These are phyloP conservation scores for Drosophila formosana DNA, from an alignment of 2,888 invertebrate species.

Conservation along the genomic window DNA sequence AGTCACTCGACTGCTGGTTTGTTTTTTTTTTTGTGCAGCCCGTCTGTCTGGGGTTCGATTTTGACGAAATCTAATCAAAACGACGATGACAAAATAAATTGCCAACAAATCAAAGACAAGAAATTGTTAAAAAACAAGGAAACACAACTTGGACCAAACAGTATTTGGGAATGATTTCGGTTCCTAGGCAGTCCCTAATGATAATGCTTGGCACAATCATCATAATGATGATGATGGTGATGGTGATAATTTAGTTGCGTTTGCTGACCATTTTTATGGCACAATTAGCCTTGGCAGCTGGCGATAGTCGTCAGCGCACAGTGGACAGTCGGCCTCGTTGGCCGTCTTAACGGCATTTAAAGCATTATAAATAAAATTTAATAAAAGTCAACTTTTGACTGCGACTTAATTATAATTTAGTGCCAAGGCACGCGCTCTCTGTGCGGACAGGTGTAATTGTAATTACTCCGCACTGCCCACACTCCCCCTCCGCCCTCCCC, in stretches of 20 bases:
- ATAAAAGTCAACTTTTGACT: conserved; percentile 77
- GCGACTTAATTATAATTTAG: conserved; percentile 77
- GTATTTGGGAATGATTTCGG: conserved; percentile 22
- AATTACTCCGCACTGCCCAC: conserved; percentile 65
- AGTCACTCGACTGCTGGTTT: conserved; percentile 50
- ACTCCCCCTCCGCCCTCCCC: conserved; percentile 1
- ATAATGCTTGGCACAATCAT: conserved; percentile 26
- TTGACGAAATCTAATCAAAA: conserved; percentile 70
- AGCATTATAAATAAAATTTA: conserved; percentile 76
- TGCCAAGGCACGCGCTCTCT: conserved; percentile 66
- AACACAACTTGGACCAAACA: neutral
- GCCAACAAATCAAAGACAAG: conserved; percentile 63
- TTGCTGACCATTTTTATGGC: conserved; percentile 23
- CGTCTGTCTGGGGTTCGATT: conserved; percentile 35
- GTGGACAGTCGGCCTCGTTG: conserved; percentile 18
- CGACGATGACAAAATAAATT: conserved; percentile 72
- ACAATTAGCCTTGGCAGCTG: conserved; percentile 58
- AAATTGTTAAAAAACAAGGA: conserved; percentile 38
- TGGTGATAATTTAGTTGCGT: conserved; percentile 1
- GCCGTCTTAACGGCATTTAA: conserved; percentile 67
- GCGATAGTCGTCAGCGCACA: conserved; percentile 18
- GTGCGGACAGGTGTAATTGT: conserved; percentile 76
- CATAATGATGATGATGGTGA: conserved; percentile 19
- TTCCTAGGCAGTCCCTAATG: conserved; percentile 25
- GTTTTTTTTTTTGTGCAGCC: conserved; percentile 8